Evolutionary conservation across 2,888 invertebrate genomes (phyloP).

Genomic region (Cerastoderma edule): DNA sequence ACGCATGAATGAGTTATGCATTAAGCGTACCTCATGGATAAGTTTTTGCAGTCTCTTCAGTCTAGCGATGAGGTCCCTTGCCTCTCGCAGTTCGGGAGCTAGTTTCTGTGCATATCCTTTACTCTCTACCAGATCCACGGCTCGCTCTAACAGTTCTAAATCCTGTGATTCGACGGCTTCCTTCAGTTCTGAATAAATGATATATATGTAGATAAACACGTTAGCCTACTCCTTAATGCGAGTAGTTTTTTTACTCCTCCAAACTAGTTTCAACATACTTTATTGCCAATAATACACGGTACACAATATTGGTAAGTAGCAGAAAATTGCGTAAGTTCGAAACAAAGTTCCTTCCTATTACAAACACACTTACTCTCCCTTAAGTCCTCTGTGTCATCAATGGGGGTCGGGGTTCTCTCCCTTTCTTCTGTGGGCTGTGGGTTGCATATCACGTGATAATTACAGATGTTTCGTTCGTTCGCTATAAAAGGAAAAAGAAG

Average conservation of each 20-base stretch:
- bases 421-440: constrained; percentile 32
- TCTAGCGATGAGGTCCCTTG: constrained; percentile 67
- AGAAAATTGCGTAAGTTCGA: too few species aligned
- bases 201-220: background rate
- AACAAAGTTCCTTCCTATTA: too few species aligned
- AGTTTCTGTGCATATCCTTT: constrained; percentile 64
- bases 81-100: constrained; percentile 63
- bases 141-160: constrained; percentile 63
- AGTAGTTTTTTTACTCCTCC: too few species aligned
- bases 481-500: constrained; percentile 20
- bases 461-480: constrained; percentile 75
- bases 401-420: constrained; percentile 42
- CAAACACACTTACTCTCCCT: constrained; percentile 59
- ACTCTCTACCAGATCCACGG: constrained; percentile 69
- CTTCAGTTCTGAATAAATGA: constrained; percentile 53
- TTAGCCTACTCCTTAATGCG: too few species aligned
- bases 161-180: constrained; percentile 64
- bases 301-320: too few species aligned
- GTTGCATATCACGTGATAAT: constrained; percentile 69
- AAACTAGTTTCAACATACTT: too few species aligned
- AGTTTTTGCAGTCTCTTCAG: constrained; percentile 67
- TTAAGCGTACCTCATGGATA: constrained; percentile 64
- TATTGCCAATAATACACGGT: too few species aligned
- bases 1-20: too few species aligned
- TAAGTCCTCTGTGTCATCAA: constrained; percentile 53